Base-by-base conservation (phyloP, 1,140 invertebrate species). In the Limonius californicus region DNA sequence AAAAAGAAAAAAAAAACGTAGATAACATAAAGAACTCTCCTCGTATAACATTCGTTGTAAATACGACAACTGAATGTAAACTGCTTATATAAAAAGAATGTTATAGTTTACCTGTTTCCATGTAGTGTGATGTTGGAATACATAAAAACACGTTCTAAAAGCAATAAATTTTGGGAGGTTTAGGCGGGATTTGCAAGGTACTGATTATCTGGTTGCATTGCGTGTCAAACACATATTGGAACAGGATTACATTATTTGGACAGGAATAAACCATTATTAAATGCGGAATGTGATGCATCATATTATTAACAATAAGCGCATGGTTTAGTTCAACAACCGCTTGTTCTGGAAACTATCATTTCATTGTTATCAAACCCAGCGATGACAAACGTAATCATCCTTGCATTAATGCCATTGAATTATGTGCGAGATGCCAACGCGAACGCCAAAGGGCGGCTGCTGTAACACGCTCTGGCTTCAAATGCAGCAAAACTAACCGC, bases 341-440 rank as follows among this genome's bases (percentile, higher is more conserved):
- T 39, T 39, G 35, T 39, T 39, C n/a, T 39, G 35, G 35, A 39
- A 39, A 39, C 23, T 39, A 39, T 14, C 35, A 39, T 39, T 39
- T 39, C 35, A 39, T 39, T 39, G 35, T 39, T 39, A 39, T 39
- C n/a, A 39, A 2, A 14, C 35, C n/a, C 35, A 39, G 35, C n/a
- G 35, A 39, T 39, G 35, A 39, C 35, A 39, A 39, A 39, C 35
- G 35, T 39, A 39, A 39, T 39, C 35, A 39, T 39, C 35, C 35
- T 39, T 39, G 35, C 35, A 39, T 39, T 39, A 39, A 39, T 39
- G n/a, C n/a, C n/a, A 39, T 39, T 39, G 35, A 39, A 39, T 39
- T 27, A 27, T 39, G 35, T 39, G 35, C 8, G 35, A 39, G 35
- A 39, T 39, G 23, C 23, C 23, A 27, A 27, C 23, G 23, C 23